Conservation (phyloP, 2,113 vertebrate genomes). For the Australoheros scitulus region DNA sequence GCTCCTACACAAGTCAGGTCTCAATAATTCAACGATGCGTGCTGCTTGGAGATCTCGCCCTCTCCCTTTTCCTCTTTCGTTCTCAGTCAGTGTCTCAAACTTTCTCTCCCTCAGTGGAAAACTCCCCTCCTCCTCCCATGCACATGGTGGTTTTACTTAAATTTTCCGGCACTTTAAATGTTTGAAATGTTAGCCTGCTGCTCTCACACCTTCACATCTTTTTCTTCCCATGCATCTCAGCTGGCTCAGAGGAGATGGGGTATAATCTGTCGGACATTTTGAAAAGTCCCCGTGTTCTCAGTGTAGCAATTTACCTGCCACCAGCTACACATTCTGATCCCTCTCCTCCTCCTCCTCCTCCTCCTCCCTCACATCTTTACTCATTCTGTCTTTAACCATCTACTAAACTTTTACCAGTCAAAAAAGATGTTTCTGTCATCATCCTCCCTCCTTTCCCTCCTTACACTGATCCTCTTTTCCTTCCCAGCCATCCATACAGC, state of each 20-base stretch:
- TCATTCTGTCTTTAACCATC: slow-evolving; percentile 52
- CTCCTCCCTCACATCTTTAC: slow-evolving; percentile 40
- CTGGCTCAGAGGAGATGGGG: slow-evolving; percentile 44
- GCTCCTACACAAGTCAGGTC: slow-evolving; percentile 59
- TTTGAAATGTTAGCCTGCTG: slow-evolving; percentile 44
- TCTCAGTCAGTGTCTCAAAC: slow-evolving; percentile 32
- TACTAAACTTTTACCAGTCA: slow-evolving; percentile 68
- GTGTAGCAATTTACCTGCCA: slow-evolving; percentile 66
- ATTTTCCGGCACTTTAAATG: slow-evolving; percentile 30
- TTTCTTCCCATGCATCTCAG: slow-evolving; percentile 33
- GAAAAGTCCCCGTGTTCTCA: slow-evolving; percentile 57
- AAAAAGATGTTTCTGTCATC: slow-evolving; percentile 65
- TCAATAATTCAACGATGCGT: slow-evolving; percentile 71
- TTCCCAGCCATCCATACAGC: slow-evolving; percentile 29
- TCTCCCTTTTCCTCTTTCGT: slow-evolving; percentile 15
- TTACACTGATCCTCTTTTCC: slow-evolving; percentile 53
- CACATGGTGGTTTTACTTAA: slow-evolving; percentile 20
- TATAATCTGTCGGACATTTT: slow-evolving; percentile 59
- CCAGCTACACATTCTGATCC: slow-evolving; percentile 49
- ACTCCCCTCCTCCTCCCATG: background rate
- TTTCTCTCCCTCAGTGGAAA: slow-evolving; percentile 17
- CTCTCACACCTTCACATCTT: slow-evolving; percentile 16
- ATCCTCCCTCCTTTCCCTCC: slow-evolving; percentile 21
- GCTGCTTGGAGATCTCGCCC: slow-evolving; percentile 45
- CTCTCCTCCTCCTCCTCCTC: slow-evolving; percentile 36